Base-by-base conservation (phyloP, 2,888 invertebrate species). In the Cistogaster globosa region DNA sequence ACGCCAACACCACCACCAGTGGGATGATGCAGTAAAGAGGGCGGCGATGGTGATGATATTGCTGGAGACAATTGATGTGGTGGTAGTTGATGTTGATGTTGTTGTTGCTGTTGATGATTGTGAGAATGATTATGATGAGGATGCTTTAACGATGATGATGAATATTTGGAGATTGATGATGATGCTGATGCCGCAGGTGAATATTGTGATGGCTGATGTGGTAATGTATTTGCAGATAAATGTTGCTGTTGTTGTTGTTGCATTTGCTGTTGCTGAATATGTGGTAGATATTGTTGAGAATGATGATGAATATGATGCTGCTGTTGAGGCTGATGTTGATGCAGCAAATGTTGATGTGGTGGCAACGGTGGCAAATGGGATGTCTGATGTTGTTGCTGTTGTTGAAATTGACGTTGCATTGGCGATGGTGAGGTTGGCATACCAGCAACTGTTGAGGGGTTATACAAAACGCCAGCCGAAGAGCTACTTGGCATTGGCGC, bases 41-140 rank as follows among this genome's bases (percentile, higher is more conserved):
- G 91, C 58, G 93, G 92, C 83, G 92, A 93, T 60, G 93, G 91
- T 63, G 92, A 92, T 72, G 92, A 92, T 84, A 92, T 90, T 81
- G 91, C 90, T 88, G 92, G 91, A 67, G 92, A 91, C 78, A 91
- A 78, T 81, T 90, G 91, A 86, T 91, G 91, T 45, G 89, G 88
- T 42, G 71, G 84, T 20, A 65, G 78, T 11, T 78, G 86, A 5
- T 75, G 78, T 11, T 78, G 86, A 5, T 75, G 83, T 36, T 75
- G 82, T 6, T 79, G 87, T 1, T 84, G 87, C 16, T 86, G 88
- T 36, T 86, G 87, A n/a, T 86, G 87, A 26, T 88, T 87, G n/a
- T 87, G 88, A 67, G 87, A 87, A 77, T 87, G 89, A 60, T 86
- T 87, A 82, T 87, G 88, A 67, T 87, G 88, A 55, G 79, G 87